Base-by-base conservation (phyloP, 2,113 vertebrate species). In the rat (Rattus norvegicus) region DNA sequence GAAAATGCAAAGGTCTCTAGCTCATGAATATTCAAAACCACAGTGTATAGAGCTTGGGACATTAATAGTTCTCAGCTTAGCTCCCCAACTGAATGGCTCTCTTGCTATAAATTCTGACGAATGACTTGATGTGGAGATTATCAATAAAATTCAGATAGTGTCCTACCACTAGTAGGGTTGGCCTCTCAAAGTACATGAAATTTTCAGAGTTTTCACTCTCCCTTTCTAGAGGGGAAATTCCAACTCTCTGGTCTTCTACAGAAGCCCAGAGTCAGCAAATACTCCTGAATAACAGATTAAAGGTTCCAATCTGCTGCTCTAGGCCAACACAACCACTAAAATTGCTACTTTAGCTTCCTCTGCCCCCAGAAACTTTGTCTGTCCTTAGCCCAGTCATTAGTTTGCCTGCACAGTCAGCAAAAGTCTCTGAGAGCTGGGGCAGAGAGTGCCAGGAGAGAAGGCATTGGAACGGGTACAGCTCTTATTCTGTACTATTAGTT, bases 271-370 rank as follows among this genome's bases (percentile, higher is more conserved):
- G 56, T 87, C 86, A 97, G 83, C 39, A 93, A 70, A 88, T 39
- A 17, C 1, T 26, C 36, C 17, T 30, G 39, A 75, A 73, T 92
- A 88, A 69, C 52, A 95, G 33, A 39, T 39, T 95, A 36, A 72
- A 39, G 16, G 95, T 96, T 86, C 84, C 77, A 92, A 91, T 73
- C 87, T 69, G 65, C 93, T 36, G n/a, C 54, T 22, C 3, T n/a
- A 79, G 54, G 33, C 85, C 87, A 87, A 70, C 47, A 63, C 28
- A 79, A 94, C 67, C 67, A 86, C 63, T 54, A 54, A 84, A 92
- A 97, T 86, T 93, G 49, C 47, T 73, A 84, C n/a, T 76, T 90
- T 84, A 72, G 85, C 85, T 90, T 93, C 28, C 22, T n/a, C 69
- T 54, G 4, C 17, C 17, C 28, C 36, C 17, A 80, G 63, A 92